Conservation (phyloP, 1,140 invertebrate genomes). For the Propsilocerus akamusi region DNA sequence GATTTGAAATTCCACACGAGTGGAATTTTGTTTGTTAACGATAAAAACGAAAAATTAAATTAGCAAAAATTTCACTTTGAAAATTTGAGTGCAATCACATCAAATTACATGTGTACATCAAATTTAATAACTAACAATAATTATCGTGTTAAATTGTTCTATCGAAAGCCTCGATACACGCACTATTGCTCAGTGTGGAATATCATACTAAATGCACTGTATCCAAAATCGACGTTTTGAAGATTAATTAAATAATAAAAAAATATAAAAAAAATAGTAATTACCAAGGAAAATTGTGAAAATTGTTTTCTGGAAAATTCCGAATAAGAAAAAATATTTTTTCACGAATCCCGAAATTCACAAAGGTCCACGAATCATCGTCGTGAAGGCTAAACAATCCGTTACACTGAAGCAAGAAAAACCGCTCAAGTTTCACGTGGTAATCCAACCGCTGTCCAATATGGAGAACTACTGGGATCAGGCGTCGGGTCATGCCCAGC, state of each 20-base stretch:
- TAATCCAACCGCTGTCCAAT: constrained; percentile 6
- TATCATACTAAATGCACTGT: constrained; percentile 6
- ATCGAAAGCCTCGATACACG: constrained; percentile 7
- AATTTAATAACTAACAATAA: background rate
- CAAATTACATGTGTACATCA: constrained; percentile 2
- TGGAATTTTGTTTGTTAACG: too few species aligned
- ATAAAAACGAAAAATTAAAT: background rate
- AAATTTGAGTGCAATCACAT: background rate
- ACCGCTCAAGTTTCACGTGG: constrained; percentile 9
- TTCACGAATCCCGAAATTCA: background rate
- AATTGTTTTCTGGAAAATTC: background rate
- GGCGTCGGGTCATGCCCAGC: constrained; percentile 19
- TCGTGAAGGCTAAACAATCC: background rate
- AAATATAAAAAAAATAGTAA: background rate
- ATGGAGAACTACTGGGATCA: constrained; percentile 24
- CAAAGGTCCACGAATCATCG: background rate
- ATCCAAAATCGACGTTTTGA: constrained; percentile 7
- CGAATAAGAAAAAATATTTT: background rate
- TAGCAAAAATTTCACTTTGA: background rate
- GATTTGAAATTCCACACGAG: background rate
- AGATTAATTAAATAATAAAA: background rate
- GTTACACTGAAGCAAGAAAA: background rate
- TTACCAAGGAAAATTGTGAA: background rate
- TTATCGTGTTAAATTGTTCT: constrained; percentile 7
- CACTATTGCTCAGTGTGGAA: constrained; percentile 8